Conservation (phyloP, 1,140 invertebrate genomes). For the Proales similis region DNA sequence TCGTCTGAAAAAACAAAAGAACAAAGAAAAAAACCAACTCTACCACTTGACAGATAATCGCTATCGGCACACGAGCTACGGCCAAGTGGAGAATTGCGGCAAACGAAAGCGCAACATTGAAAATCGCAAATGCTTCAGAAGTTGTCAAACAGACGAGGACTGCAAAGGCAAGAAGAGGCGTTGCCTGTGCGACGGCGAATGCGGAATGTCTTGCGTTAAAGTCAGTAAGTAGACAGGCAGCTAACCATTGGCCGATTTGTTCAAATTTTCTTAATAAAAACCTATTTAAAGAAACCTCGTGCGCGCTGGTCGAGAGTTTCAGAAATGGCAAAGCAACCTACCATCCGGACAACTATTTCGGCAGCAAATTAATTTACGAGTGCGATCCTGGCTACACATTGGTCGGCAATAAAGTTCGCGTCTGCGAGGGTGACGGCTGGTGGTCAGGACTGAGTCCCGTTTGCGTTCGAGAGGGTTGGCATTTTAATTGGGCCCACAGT, state of each 20-base stretch:
- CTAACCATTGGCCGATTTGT: not conserved
- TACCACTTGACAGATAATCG: slow-evolving; percentile 18
- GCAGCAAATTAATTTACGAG: slow-evolving; percentile 49
- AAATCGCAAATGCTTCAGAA: slow-evolving; percentile 66
- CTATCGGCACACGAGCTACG: slow-evolving; percentile 7
- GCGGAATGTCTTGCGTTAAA: slow-evolving; percentile 93
- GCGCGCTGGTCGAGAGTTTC: slow-evolving; percentile 15
- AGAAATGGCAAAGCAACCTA: slow-evolving; percentile 35
- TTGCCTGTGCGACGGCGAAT: slow-evolving; percentile 88
- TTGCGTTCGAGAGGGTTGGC: slow-evolving; percentile 40
- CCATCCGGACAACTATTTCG: slow-evolving; percentile 47
- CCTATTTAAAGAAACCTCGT: slow-evolving; percentile 18
- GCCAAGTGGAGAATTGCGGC: not conserved
- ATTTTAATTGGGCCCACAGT: not conserved
- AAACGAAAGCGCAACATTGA: slow-evolving; percentile 30
- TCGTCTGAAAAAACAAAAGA: no score
- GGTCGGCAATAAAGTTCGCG: slow-evolving; percentile 46
- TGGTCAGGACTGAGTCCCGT: slow-evolving; percentile 52
- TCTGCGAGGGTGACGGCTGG: slow-evolving; percentile 54
- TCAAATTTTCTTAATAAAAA: not conserved
- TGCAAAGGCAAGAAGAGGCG: slow-evolving; percentile 92
- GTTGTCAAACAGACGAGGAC: slow-evolving; percentile 85
- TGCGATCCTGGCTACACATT: slow-evolving; percentile 53
- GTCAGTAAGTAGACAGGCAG: slow-evolving; percentile 57
- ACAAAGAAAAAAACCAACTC: not conserved